These are phyloP conservation scores for Drosophila lacicola DNA, from an alignment of 2,888 invertebrate species.

Conservation along the genomic window DNA sequence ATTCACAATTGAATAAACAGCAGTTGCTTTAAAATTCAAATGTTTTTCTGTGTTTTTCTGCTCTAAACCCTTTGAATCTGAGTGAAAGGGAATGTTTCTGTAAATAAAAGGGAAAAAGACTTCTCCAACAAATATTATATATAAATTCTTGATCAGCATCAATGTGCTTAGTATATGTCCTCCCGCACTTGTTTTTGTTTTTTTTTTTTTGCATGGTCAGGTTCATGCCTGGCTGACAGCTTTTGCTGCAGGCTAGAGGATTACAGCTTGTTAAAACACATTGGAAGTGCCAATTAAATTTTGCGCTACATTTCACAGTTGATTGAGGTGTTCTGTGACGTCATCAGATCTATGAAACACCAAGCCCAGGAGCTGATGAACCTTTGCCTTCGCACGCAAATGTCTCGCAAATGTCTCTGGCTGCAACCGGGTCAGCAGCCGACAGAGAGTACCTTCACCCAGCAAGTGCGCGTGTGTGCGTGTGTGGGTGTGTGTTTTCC, in stretches of 20 bases:
- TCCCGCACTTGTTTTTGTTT: not conserved
- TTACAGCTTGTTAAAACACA: slow-evolving; percentile 31
- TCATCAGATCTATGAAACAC: slow-evolving; percentile 33
- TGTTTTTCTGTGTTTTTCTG: slow-evolving; percentile 28
- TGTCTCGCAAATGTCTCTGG: slow-evolving; percentile 25
- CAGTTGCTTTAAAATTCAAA: slow-evolving; percentile 13
- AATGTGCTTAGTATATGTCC: too few species aligned
- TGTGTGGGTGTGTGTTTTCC: not conserved
- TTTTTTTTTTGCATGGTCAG: not conserved
- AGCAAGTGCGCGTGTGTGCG: slow-evolving; percentile 13
- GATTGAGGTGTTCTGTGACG: slow-evolving; percentile 57
- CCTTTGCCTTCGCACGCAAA: slow-evolving; percentile 34
- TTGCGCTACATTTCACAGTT: slow-evolving; percentile 59
- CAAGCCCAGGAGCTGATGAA: slow-evolving; percentile 13
- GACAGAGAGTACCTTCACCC: slow-evolving; percentile 46
- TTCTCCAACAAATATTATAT: too few species aligned
- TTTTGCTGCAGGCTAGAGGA: slow-evolving; percentile 10
- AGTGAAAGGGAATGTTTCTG: too few species aligned
- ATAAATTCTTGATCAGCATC: too few species aligned
- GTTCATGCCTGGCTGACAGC: slow-evolving; percentile 1
- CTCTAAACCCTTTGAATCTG: not conserved
- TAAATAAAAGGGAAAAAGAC: too few species aligned
- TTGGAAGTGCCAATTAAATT: slow-evolving; percentile 67
- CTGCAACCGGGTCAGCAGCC: slow-evolving; percentile 40
- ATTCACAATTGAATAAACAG: slow-evolving; percentile 25